Conservation (phyloP, 1,140 invertebrate genomes). For the Trachelipus rathkii region DNA sequence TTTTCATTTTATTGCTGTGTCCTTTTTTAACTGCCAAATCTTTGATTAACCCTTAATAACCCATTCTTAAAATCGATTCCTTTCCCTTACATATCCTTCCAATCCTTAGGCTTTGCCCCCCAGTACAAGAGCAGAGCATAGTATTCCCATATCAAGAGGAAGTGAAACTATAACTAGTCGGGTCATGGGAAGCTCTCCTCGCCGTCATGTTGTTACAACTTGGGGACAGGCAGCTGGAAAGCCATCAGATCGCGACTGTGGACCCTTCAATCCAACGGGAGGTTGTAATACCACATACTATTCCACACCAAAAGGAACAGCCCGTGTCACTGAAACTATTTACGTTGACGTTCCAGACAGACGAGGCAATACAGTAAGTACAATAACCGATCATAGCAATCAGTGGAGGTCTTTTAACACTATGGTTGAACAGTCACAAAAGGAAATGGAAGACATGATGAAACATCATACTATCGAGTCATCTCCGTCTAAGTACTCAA, state of each 20-base stretch:
- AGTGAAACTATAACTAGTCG: background rate
- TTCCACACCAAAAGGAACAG: background rate
- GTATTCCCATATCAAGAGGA: background rate
- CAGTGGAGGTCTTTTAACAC: slow-evolving; percentile 41
- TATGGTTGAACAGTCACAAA: slow-evolving; percentile 43
- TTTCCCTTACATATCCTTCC: background rate
- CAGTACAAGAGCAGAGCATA: background rate
- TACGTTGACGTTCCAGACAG: slow-evolving; percentile 18
- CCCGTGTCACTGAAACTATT: slow-evolving; percentile 17
- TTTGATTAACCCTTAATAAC: background rate
- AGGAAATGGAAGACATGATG: slow-evolving; percentile 46
- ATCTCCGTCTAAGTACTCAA: slow-evolving; percentile 7
- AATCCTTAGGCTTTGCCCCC: background rate
- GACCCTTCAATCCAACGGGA: background rate
- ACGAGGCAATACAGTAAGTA: background rate
- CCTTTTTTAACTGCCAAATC: background rate
- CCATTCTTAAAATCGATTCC: background rate
- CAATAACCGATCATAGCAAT: slow-evolving; percentile 21
- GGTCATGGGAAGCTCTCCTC: background rate
- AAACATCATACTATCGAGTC: slow-evolving; percentile 32
- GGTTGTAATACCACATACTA: slow-evolving; percentile 2
- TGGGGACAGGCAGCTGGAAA: background rate
- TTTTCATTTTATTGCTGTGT: background rate
- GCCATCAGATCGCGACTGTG: background rate
- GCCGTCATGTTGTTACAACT: background rate